Evolutionary conservation across 1,140 invertebrate species (phyloP), one percentile per base, ranked within the genome.

Genomic region (Lycorma delicatula): DNA sequence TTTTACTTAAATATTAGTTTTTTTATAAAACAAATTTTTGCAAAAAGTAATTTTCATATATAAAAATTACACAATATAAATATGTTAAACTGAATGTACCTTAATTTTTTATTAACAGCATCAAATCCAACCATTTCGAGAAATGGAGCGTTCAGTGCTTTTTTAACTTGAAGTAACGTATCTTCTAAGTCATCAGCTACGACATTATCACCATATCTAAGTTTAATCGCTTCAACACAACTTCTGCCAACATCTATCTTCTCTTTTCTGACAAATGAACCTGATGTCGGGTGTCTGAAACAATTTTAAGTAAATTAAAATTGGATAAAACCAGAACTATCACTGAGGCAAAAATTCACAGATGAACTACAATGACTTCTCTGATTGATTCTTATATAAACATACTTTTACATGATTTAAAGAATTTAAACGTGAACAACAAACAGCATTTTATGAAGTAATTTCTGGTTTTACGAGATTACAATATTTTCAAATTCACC

Each of bases 51-150:
- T 28, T 51, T 9, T 9, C 41, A 23, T 5, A 11, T 13, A 4
- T 23, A 20, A 58, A 23, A 60, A 25, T 56, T 25, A 53, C 61
- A 57, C 49, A 29, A 50, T 12, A 57, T 52, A 3, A 50, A 2
- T 54, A 11, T 28, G n/a, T 28, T 34, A 61, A 56, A 20, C 18
- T 28, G 50, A 20, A 70, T 67, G 69, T 68, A 84, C 77, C 82
- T 86, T 75, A 92, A 88, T 68, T 85, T 86, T 56, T 82, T 79
- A 58, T 85, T 84, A 48, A 93, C 80, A 74, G 90, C 88, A 41
- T 92, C 85, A 74, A 93, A 90, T 11, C 91, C 91, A 47, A 95
- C 88, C 71, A 93, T 81, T 72, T 92, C 84, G 56, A 93, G 79
- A 62, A 92, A 83, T 0, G 86, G 85, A 1, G 85, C 87, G 59